These are phyloP conservation scores for Lutjanus campechanus DNA, from an alignment of 2,797 vertebrate species.

Conservation along the genomic window DNA sequence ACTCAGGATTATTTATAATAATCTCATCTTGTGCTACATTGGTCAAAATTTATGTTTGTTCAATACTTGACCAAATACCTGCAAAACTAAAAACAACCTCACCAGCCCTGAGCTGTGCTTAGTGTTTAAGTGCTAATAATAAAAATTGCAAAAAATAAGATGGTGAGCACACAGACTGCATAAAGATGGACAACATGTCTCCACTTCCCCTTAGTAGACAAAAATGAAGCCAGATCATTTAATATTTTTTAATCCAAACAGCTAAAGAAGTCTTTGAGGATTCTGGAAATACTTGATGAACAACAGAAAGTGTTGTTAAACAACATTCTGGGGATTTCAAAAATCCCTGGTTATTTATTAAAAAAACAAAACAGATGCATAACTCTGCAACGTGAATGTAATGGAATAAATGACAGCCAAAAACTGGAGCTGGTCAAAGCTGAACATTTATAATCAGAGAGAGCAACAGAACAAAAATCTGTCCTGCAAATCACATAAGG, in stretches of 20 bases:
- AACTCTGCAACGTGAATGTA: slow-evolving; percentile 3
- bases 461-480: slow-evolving; percentile 41
- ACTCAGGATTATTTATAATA: neutral
- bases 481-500: slow-evolving; percentile 33
- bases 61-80: neutral
- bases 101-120: too few species aligned
- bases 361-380: slow-evolving; percentile 3
- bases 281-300: neutral
- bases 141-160: neutral
- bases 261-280: neutral
- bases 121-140: too few species aligned
- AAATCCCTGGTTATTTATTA: neutral
- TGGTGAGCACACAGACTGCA: neutral
- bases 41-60: neutral
- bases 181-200: too few species aligned
- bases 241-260: too few species aligned
- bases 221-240: too few species aligned
- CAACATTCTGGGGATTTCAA: neutral
- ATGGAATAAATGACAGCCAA: neutral
- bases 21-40: neutral
- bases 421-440: slow-evolving; percentile 17
- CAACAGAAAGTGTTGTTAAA: neutral
- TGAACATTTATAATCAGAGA: slow-evolving; percentile 32
- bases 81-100: too few species aligned
- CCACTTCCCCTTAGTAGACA: too few species aligned